phyloP scores from a whole-genome alignment of 1,140 invertebrate genomes.

The Diachasmimorpha longicaudata region DNA sequence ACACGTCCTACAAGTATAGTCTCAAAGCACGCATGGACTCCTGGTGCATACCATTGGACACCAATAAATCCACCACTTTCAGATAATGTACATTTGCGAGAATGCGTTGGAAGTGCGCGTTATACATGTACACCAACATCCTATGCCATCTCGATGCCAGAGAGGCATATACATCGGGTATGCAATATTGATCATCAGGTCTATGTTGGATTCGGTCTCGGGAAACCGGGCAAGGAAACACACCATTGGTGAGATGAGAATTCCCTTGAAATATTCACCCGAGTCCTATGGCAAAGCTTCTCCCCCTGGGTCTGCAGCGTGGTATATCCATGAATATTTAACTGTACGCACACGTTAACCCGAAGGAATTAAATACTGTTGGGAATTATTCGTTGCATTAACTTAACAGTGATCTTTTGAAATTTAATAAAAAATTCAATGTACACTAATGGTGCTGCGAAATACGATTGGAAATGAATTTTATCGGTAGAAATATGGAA shows the following conservation, averaged over 20 bases:
- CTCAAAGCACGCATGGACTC: background rate
- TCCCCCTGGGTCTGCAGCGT: background rate
- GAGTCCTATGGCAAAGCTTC: background rate
- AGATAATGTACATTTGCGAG: background rate
- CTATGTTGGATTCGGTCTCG: background rate
- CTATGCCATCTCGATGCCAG: background rate
- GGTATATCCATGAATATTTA: constrained; percentile 22
- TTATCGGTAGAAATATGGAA: background rate
- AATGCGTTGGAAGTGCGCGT: background rate
- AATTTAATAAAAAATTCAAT: constrained; percentile 5
- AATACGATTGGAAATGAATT: background rate
- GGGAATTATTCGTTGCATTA: constrained; percentile 17
- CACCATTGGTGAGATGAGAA: constrained; percentile 7
- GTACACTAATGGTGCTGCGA: background rate
- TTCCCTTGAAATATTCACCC: constrained; percentile 16
- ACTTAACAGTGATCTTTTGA: background rate
- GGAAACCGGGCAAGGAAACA: background rate
- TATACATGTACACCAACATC: background rate
- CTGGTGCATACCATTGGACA: background rate
- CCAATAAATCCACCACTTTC: background rate
- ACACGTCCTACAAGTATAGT: background rate
- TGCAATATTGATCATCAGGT: constrained; percentile 2
- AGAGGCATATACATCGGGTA: background rate
- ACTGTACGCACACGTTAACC: constrained; percentile 1
- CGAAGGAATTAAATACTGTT: constrained; percentile 23